Evolutionary conservation across 1,140 invertebrate species (phyloP), one percentile per base, ranked within the genome.

Genomic region (Uloborus diversus): DNA sequence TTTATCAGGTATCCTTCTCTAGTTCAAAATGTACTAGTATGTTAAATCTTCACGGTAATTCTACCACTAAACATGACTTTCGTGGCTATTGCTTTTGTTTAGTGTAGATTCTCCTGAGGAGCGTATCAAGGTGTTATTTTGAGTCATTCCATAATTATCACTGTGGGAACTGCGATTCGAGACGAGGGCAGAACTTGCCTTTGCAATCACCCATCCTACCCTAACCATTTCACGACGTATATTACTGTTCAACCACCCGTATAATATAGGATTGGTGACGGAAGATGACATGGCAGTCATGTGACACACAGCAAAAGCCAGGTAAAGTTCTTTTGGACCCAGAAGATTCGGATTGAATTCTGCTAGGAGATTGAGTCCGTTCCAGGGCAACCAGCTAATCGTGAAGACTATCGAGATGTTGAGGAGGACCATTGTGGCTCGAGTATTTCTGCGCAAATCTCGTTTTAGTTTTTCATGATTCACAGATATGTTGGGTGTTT

Each of bases 161-260:
- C 47, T 78, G 2, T 65, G 49, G 5, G 75, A 66, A 37, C 62
- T 57, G 4, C 75, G 47, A 27, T 37, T 66, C 17, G 75, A 56
- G 4, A 78, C 53, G n/a, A 78, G 25, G 11, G 75, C 75, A 1
- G 75, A 66, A 4, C 75, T 51, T 3, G 64, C 75, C 23, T 78
- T 78, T 4, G 62, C 62, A 4, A 78, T 59, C 2, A 59, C 17
- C 49, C 49, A 66, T 5, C 75, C 62, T 32, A 78, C 57, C 3
- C 53, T 27, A 0, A 80, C 65, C 70, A 88, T 84, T 71, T 89
- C 88, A 25, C 86, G 78, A 17, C 87, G 75, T 32, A 89, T 86
- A 79, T 88, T 89, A 5, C 87, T 88, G 82, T 90, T 90, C 61
- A 90, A 85, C 87, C 88, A 90, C 0, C 89, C 89, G 84, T 90